Evolutionary conservation across 1,140 invertebrate genomes (phyloP), one percentile per base, ranked within the genome.

Genomic region (Mya arenaria): DNA sequence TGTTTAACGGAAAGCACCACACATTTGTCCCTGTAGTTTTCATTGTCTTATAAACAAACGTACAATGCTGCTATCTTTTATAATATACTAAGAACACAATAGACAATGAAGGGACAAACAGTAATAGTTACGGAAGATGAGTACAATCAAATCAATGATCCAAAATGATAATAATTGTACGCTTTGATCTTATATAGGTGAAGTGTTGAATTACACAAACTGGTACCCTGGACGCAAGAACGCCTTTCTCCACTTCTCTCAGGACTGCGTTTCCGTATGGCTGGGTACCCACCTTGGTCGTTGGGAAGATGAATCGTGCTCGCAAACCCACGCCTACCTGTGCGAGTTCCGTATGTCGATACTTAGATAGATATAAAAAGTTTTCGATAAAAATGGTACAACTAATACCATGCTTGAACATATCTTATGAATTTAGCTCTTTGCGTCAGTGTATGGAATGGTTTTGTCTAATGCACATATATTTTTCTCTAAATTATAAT

Each of bases 271-370:
- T 17, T 23, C 55, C 10, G 39, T 60, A 55, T 48, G 17, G 15
- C 25, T 30, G 39, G 5, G 30, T 30, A 69, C 39, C 30, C 55
- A 37, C n/a, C 25, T 28, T 4, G 66, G 66, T 1, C n/a, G 37
- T 15, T 69, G 66, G 66, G 41, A 69, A 13, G 66, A 69, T 52
- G 41, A 39, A 2, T 8, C 5, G 15, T 69, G 66, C 55, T 34
- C 3, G 0, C 41, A 69, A n/a, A 52, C 3, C 17, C 28, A 48
- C 17, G 66, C 41, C 15, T 69, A 44, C 15, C 17, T 69, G 17
- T 69, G 66, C n/a, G 25, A 69, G 23, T 69, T 37, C 30, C 23
- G 66, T 69, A 69, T 10, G 66, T 63, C n/a, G 36, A 58, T n/a
- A n/a, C n/a, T n/a, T n/a, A n/a, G n/a, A n/a, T n/a, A n/a, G n/a